Conservation (phyloP, 2,888 invertebrate species). For the Noctua fimbriata region DNA sequence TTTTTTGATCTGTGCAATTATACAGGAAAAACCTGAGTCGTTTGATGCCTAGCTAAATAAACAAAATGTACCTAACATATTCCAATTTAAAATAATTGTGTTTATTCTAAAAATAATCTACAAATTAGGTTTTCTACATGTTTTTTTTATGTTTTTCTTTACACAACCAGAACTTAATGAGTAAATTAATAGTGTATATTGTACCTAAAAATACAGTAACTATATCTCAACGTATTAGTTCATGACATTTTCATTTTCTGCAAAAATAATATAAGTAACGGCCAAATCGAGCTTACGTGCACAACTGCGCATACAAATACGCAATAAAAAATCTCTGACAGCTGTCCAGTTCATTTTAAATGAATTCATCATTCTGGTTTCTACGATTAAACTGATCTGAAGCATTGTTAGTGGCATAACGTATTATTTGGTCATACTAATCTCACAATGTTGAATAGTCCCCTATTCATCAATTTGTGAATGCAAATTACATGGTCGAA, state of each 20-base stretch:
- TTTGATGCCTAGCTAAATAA: too few species aligned
- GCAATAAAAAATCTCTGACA: neutral
- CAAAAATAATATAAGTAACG: neutral
- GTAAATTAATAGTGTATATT: too few species aligned
- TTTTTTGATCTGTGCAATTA: too few species aligned
- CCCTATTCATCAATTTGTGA: neutral
- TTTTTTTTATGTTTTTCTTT: too few species aligned
- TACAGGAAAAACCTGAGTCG: too few species aligned
- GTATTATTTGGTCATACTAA: neutral
- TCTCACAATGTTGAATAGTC: neutral
- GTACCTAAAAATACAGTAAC: too few species aligned
- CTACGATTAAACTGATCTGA: neutral
- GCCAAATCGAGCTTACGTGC: neutral
- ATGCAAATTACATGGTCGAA: neutral
- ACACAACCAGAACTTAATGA: too few species aligned
- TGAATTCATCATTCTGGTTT: neutral
- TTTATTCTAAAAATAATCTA: too few species aligned
- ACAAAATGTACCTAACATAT: neutral
- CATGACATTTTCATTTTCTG: too few species aligned
- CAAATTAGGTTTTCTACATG: too few species aligned
- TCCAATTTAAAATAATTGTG: too few species aligned
- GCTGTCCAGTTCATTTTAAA: neutral
- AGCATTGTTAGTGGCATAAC: neutral
- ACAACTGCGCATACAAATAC: neutral
- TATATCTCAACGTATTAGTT: too few species aligned